Evolutionary conservation across 2,888 invertebrate genomes (phyloP), one percentile per base, ranked within the genome.

Genomic region (Cactoblastis cactorum): DNA sequence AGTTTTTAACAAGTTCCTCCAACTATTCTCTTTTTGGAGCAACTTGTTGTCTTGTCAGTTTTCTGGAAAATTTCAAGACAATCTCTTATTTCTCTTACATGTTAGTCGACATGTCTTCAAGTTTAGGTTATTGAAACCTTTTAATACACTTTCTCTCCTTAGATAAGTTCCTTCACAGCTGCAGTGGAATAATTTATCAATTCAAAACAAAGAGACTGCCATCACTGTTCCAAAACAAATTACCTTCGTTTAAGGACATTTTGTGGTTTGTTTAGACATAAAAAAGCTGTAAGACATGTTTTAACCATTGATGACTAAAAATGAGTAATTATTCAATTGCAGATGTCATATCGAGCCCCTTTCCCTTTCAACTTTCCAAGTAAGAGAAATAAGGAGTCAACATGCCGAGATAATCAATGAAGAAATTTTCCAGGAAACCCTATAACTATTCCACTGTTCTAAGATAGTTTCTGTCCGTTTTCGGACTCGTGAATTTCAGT

Each of bases 271-370:
- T 70, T 68, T 76, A 77, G 74, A 67, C 56, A 56, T 67, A 71
- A 67, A 70, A 71, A 57, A 78, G 88, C 86, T 87, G 87, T 75
- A 85, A 85, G 87, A 87, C 83, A 84, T 89, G 89, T 89, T 89
- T 89, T 89, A 89, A 89, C 89, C 89, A 89, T 89, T 89, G 88
- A 82, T 72, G 86, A 87, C 84, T 76, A 68, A 74, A 46, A 78
- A 78, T 81, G 73, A 74, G 77, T 81, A 83, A 86, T 87, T 87
- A 85, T 87, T 87, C 83, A 75, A 82, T 88, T 87, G 85, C 87
- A 87, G 87, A 86, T 83, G 79, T 83, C 68, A 63, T 59, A 38
- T 71, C 67, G 67, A 69, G 64, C 69, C 80, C 83, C 79, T 71
- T 67, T 73, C 75, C 82, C 82, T 59, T 67, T 65, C 68, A 65